Base-by-base conservation (phyloP, 2,113 vertebrate genomes). In the Pterocles gutturalis region DNA sequence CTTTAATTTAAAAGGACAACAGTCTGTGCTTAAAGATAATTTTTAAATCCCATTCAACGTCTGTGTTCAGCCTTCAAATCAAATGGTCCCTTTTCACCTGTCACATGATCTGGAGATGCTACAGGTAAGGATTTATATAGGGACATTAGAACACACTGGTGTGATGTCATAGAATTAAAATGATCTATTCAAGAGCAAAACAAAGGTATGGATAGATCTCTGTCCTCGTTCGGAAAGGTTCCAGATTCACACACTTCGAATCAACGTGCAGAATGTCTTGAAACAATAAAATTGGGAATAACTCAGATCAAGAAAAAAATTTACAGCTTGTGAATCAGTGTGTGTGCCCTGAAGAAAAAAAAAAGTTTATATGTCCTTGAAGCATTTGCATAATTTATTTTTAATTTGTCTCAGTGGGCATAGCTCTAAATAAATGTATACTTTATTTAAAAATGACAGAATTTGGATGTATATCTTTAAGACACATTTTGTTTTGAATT, bases 61-160 rank as follows among this genome's bases (percentile, higher is more conserved):
- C 57, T 87, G 31, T 46, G 60, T 65, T 55, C 83, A 96, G 84
- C 70, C 49, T 94, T 96, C 93, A 96, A 79, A 97, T 86, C 81
- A 83, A 87, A 11, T 5, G 20, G 48, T 89, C 41, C 28, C 33
- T 96, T 93, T 87, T 64, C 31, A 49, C 48, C 75, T 86, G 82
- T 80, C 97, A 96, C 83, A 75, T 95, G 96, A 89, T 67, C 77
- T 25, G 60, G 57, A 76, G 71, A 21, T 84, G 61, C 55, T 83
- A 4, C 10, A 60, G 22, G 7, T 58, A 28, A 49, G 51, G 49
- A 94, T 95, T 97, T 96, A 77, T 53, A 83, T 91, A 94, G 76
- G 51, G 11, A 76, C 11, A 82, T 58, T n/a, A 67, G 79, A 62
- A 51, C 6, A 1, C 20, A 45, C 25, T 45, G 20, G n/a, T 77